Base-by-base conservation (phyloP, 2,113 vertebrate species). In the Gallinago media region DNA sequence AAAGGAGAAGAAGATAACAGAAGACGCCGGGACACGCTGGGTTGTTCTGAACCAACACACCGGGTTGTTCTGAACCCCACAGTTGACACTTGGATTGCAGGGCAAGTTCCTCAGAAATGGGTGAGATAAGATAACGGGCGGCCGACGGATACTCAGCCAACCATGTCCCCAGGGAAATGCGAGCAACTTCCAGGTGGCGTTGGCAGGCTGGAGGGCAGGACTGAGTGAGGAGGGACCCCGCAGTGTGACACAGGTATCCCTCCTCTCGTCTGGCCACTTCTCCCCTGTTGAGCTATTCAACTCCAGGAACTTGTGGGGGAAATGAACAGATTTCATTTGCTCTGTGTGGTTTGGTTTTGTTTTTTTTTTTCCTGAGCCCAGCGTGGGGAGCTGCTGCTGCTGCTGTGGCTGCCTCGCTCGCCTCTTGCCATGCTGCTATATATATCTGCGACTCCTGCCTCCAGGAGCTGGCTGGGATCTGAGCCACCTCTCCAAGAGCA, bases 11-110 rank as follows among this genome's bases (percentile, higher is more conserved):
- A 32, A 80, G 46, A 66, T 44, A 90, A 52, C 42, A 85, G 58
- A 89, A 47, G 36, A 55, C 1, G 1, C 20, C 31, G 55, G 58
- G 63, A 59, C 8, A 34, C 0, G 2, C 54, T 4, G 1, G 2
- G 15, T 40, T 81, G n/a, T 58, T 91, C 40, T 46, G 44, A 46
- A 46, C 44, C 2, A 59, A 59, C 10, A 42, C 0, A 2, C 46
- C 5, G 1, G 16, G 16, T 46, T 79, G 32, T 59, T 92, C 42
- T 76, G 63, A 55, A 26, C 15, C 0, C 0, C 38, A 4, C 8
- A 8, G 40, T 3, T 74, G 52, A 77, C 47, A 25, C 31, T 26
- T 38, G 67, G 25, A 74, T 94, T 70, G 42, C 81, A 85, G 55
- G 15, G 46, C 50, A 79, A 76, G n/a, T 79, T 68, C 66, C 71